Evolutionary conservation across 2,113 vertebrate species (phyloP).

Genomic region (Gnathonemus longibarbis): DNA sequence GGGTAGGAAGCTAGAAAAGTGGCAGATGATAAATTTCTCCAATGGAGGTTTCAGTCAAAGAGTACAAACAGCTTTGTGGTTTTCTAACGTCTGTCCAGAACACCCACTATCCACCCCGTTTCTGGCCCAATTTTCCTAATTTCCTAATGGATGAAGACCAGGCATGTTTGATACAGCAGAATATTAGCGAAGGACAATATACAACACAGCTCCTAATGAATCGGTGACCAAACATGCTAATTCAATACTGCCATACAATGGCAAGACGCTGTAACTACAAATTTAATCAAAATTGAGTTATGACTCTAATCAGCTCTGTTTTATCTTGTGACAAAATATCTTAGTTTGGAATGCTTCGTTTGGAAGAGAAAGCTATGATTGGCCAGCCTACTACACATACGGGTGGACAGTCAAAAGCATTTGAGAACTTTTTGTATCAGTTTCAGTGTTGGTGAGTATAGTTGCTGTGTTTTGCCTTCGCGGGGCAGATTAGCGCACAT

Average conservation of each 20-base stretch:
- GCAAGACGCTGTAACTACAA: background rate
- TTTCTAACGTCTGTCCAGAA: background rate
- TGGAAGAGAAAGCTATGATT: background rate
- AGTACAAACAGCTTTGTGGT: background rate
- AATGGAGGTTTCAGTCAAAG: background rate
- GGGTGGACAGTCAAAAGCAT: background rate
- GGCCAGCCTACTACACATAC: background rate
- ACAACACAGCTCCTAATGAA: background rate
- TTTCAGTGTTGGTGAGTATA: background rate
- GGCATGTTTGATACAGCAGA: background rate
- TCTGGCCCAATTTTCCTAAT: background rate
- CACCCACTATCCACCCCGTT: background rate
- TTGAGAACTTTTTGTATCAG: background rate
- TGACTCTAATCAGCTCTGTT: background rate
- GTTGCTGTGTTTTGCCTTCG: background rate
- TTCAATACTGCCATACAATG: background rate
- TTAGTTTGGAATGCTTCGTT: background rate
- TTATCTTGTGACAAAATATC: background rate
- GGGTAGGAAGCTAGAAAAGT: constrained; percentile 12
- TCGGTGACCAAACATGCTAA: background rate
- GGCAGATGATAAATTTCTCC: constrained; percentile 6
- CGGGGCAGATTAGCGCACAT: background rate
- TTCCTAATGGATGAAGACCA: background rate
- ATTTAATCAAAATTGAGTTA: background rate
- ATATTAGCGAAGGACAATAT: background rate